Evolutionary conservation across 2,797 vertebrate genomes (phyloP).

Genomic region (Xenentodon cancila): DNA sequence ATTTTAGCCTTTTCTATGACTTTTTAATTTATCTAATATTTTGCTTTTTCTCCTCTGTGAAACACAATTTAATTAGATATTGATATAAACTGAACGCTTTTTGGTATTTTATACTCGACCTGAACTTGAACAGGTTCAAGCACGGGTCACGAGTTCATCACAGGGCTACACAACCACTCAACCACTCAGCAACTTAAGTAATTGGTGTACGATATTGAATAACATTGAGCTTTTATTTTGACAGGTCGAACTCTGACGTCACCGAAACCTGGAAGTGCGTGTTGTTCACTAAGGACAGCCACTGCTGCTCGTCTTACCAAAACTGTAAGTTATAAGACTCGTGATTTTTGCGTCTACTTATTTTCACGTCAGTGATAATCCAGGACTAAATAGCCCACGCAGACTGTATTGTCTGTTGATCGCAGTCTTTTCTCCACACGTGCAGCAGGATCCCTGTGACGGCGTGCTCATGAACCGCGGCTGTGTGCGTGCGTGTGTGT

Average conservation of each 20-base stretch:
- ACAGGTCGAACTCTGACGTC: conserved; percentile 23
- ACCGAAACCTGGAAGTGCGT: conserved; percentile 57
- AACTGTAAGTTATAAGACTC: conserved; percentile 11
- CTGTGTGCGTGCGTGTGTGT: conserved; percentile 5
- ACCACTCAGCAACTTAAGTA: too few species aligned
- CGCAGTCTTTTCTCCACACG: neutral
- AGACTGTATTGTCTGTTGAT: neutral
- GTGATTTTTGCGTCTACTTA: neutral
- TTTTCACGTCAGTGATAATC: rapidly evolving
- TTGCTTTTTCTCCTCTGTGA: too few species aligned
- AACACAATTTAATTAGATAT: too few species aligned
- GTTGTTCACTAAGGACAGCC: conserved; percentile 38
- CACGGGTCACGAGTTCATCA: too few species aligned
- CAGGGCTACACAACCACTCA: too few species aligned
- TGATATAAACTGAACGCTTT: too few species aligned
- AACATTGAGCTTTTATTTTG: conserved; percentile 61
- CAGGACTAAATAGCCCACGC: neutral
- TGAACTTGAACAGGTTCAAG: too few species aligned
- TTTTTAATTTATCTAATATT: too few species aligned
- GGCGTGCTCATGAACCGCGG: neutral
- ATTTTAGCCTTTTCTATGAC: too few species aligned
- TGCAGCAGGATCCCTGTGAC: too few species aligned
- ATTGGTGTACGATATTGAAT: neutral
- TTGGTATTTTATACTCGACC: too few species aligned
- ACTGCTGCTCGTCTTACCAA: neutral